Evolutionary conservation across 1,140 invertebrate genomes (phyloP), one percentile per base, ranked within the genome.

Genomic region (Ephestia elutella): DNA sequence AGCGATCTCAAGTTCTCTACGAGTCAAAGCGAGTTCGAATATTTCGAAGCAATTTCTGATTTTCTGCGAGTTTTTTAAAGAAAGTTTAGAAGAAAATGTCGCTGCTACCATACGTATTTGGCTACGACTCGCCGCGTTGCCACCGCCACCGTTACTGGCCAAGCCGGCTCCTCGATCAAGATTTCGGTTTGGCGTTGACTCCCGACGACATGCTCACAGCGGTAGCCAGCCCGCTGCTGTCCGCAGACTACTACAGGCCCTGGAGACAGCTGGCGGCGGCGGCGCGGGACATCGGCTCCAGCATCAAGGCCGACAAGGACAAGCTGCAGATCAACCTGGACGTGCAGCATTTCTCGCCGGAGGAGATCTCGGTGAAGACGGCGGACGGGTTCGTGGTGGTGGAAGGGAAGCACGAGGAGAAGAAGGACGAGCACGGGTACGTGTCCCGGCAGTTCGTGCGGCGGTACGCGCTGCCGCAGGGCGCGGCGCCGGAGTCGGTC

Each of bases 261-360:
- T 92, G 91, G 91, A 65, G 89, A 18, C 78, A 80, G 25, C 55
- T 83, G 2, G 76, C 75, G 11, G 75, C 80, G 5, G 70, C 76
- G 0, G 56, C 66, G 0, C 59, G 59, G 9, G 65, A 70, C 54
- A 30, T 81, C 8, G 81, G 78, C 20, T 84, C 81, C 21, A 84
- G 67, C 57, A 82, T 84, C 49, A 81, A 80, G 49, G 63, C 71
- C 0, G 91, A 85, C 55, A 80, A 81, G 30, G 77, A 82, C 49
- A 82, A 82, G 56, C 92, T 92, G 65, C 91, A 95, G 71, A 91
- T 94, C 0, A 92, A 91, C 63, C 78, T 96, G 70, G 96, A 97
- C 74, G 94, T 97, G 2, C 92, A 95, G 49, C 95, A 97, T 66
- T 98, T 97, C 76, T 88, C 92, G 32, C 95, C 96, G 0, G 92